Evolutionary conservation across 2,888 invertebrate genomes (phyloP), one percentile per base, ranked within the genome.

Genomic region (Reticulitermes lucifugus): DNA sequence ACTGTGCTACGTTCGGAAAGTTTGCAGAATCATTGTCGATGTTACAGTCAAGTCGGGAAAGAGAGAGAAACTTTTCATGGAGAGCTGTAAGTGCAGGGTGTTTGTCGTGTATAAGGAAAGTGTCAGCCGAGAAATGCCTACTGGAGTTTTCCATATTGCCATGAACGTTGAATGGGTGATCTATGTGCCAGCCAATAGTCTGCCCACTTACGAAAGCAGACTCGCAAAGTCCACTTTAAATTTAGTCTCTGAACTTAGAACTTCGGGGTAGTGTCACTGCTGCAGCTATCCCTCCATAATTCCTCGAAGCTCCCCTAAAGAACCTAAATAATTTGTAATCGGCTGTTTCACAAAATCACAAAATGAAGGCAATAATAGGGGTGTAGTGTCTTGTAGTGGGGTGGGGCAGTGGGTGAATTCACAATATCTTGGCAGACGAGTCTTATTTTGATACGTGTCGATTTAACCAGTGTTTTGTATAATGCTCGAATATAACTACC

Each of bases 11-110:
- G 65, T 59, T 75, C 79, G 41, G 29, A 65, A 79, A 84, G 84
- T 79, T 84, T 59, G 55, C 35, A 79, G 84, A 79, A 25, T 84
- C 65, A 84, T 84, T 77, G 65, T 65, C 35, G 29, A 79, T 79
- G 79, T 84, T 84, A 18, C 71, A 65, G 43, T 14, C 65, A 83
- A 82, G 41, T 21, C 55, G 65, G 5, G 35, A 35, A 65, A 5
- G 60, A 60, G 18, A 60, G 65, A 65, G n/a, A 70, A 73, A 5
- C 41, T 73, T 73, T 41, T 18, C 6, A 41, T 73, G 73, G 41
- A 73, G 73, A 41, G 6, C 41, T 73, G 73, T 73, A 41, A 73
- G 73, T 41, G 41, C 73, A 41, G 73, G 73, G 41, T 73, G 73
- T 41, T 41, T 5, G 35, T 41, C 18, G 41, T 5, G n/a, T 25